Conservation (phyloP, 1,140 invertebrate genomes). For the Oedothorax gibbosus region DNA sequence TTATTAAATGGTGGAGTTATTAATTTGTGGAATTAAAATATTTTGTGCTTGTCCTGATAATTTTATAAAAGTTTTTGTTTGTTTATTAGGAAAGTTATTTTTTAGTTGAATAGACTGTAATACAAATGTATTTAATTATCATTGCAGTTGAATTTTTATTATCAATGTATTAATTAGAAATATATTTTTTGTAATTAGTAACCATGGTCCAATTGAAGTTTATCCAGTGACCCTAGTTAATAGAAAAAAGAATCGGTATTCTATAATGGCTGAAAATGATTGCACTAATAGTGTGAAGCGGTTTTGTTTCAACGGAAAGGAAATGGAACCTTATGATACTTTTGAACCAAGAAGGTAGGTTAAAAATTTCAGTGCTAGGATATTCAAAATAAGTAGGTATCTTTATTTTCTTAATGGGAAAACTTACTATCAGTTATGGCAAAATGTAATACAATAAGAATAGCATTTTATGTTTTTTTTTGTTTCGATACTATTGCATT, state of each 20-base stretch:
- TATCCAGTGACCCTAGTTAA: conserved; percentile 47
- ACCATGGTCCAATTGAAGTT: conserved; percentile 45
- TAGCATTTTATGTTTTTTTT: neutral
- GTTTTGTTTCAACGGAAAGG: conserved; percentile 50
- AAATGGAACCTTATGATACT: conserved; percentile 52
- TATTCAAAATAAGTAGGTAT: neutral
- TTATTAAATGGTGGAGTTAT: too few relatives aligned
- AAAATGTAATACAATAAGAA: neutral
- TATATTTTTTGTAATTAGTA: conserved; percentile 14
- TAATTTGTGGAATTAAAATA: too few relatives aligned
- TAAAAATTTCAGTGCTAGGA: neutral
- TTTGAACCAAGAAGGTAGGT: conserved; percentile 29
- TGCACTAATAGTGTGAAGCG: conserved; percentile 51
- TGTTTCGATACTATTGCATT: neutral
- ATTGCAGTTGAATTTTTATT: too few relatives aligned
- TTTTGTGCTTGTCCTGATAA: too few relatives aligned
- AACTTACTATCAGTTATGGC: neutral
- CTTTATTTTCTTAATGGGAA: neutral
- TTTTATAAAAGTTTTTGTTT: too few relatives aligned
- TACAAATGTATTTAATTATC: too few relatives aligned
- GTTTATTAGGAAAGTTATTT: too few relatives aligned
- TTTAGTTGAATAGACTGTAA: too few relatives aligned
- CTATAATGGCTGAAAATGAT: conserved; percentile 51
- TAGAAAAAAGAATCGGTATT: conserved; percentile 51
- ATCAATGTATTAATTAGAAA: too few relatives aligned